Evolutionary conservation across 2,888 invertebrate species (phyloP), one percentile per base, ranked within the genome.

Genomic region (Monopis laevigella): DNA sequence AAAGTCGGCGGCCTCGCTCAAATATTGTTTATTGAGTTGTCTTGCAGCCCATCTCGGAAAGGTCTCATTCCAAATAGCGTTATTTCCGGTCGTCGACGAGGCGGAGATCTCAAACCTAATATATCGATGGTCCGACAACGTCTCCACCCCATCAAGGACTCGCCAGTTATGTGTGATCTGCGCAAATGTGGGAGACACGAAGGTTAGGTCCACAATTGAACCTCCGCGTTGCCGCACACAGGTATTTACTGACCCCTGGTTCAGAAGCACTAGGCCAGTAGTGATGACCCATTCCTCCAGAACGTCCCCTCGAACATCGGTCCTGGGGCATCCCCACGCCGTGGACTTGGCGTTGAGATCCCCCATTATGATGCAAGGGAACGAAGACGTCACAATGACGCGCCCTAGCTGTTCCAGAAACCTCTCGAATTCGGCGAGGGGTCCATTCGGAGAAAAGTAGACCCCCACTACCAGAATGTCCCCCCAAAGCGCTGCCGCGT

Each of bases 401-500:
- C 30, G 13, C 2, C 41, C 42, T 1, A 48, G n/a, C 5, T 27
- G 40, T 1, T 8, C 35, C 0, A 51, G 43, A 6, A 46, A 45
- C 4, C 2, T n/a, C 34, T 51, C 51, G 8, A 50, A 52, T 2
- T 54, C 48, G 1, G 44, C 38, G 3, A 51, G 39, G 3, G 21
- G 26, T 5, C 46, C 34, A 13, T 49, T 52, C 0, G 51, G 52
- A 1, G 50, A 49, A 41, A 50, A 51, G 19, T 52, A 53, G 1
- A 41, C 45, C 1, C 48, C 50, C 0, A 51, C 13, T 1, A 50
- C 7, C 1, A 39, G 27, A 1, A 44, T 16, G 1, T 30, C 42
- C 3, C 41, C 41, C 28, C 16, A 42, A 11, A 28, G 16, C 2
- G 36, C 32, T 8, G 36, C 42, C 10, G 28, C 42, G n/a, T 32